phyloP scores from a whole-genome alignment of 2,888 invertebrate genomes.

The Cantharis flavilabris region DNA sequence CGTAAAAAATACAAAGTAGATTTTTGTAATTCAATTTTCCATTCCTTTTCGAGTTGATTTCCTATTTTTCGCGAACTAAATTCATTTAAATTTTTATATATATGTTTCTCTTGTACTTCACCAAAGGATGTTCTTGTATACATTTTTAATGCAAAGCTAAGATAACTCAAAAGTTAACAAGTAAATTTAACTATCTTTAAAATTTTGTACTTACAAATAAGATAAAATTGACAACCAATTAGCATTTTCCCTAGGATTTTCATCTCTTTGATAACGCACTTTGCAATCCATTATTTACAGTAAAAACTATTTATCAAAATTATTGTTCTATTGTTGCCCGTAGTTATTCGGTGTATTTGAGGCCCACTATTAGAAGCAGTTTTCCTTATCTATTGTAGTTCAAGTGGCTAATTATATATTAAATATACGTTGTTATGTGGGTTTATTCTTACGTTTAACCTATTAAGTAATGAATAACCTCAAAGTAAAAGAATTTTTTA shows the following conservation, averaged over 20 bases:
- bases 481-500: neutral
- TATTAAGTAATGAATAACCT: neutral
- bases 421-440: neutral
- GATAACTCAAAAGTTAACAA: neutral
- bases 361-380: neutral
- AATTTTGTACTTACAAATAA: conserved; percentile 63
- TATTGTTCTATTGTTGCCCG: neutral
- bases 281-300: neutral
- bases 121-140: neutral
- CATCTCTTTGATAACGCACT: conserved; percentile 44
- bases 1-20: conserved; percentile 5
- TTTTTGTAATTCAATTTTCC: conserved; percentile 38
- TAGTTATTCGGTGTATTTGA: neutral
- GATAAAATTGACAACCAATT: conserved; percentile 65
- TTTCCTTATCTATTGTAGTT: neutral
- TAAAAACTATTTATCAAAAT: neutral
- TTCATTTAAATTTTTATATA: conserved; percentile 59
- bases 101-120: conserved; percentile 40
- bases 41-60: conserved; percentile 51
- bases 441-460: neutral
- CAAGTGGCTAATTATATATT: neutral
- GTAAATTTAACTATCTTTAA: neutral
- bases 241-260: conserved; percentile 67
- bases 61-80: conserved; percentile 59
- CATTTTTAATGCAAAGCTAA: neutral